Evolutionary conservation across 2,888 invertebrate genomes (phyloP).

Genomic region (Oxyteleia sp.): DNA sequence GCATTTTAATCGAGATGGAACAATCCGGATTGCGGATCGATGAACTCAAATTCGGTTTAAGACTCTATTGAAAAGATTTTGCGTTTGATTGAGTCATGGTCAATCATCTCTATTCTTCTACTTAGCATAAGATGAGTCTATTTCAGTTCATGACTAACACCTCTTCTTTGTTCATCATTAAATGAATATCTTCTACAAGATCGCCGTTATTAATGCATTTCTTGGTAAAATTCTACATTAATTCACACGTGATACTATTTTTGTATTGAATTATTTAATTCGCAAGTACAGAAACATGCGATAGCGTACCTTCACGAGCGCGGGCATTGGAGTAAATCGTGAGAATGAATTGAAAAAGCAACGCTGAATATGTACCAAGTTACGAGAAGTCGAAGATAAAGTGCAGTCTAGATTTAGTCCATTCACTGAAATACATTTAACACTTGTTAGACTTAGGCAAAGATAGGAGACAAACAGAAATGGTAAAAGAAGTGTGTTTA

Average conservation of each 20-base stretch:
- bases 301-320: not conserved
- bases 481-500: too few relatives aligned
- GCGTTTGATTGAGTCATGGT: constrained; percentile 1
- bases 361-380: not conserved
- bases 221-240: not conserved
- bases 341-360: constrained; percentile 7
- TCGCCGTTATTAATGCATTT: not conserved
- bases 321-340: constrained; percentile 5
- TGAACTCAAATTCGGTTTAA: not conserved
- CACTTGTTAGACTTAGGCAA: not conserved
- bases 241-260: not conserved
- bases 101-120: too few relatives aligned
- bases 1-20: constrained; percentile 2
- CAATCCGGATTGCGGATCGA: constrained; percentile 11
- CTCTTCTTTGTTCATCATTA: constrained; percentile 4
- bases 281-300: not conserved
- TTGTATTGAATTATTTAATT: not conserved
- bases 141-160: constrained; percentile 16
- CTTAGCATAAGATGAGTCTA: constrained; percentile 6
- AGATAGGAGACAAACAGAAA: too few relatives aligned
- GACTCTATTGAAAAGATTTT: not conserved
- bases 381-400: not conserved
- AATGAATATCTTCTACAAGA: not conserved
- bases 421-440: not conserved
- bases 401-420: not conserved